A percentile compares a stretch with the other conserved stretches of the same genome.
Evolutionary conservation across 1,140 invertebrate genomes (phyloP).

Genomic region (Heliconius himera): DNA sequence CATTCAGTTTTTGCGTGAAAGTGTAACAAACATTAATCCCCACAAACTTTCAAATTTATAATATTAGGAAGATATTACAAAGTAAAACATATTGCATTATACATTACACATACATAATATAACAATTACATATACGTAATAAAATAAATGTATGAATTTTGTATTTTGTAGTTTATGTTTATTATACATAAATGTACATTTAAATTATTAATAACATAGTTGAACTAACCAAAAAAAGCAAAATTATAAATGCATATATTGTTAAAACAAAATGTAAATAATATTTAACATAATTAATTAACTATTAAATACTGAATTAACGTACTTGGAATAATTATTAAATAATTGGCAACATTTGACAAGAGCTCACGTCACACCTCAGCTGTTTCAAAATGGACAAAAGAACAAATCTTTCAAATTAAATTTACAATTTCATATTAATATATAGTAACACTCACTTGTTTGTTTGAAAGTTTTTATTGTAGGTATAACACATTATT

Average conservation of each 20-base stretch:
- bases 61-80: too few species aligned
- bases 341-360: neutral
- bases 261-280: neutral
- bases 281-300: neutral
- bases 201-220: neutral
- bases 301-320: neutral
- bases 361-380: neutral
- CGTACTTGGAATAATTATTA: neutral
- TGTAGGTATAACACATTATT: too few species aligned
- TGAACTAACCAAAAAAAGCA: too few species aligned
- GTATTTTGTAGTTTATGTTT: too few species aligned
- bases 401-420: neutral
- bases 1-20: too few species aligned
- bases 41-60: too few species aligned
- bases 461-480: too few species aligned
- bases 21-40: too few species aligned
- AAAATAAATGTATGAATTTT: too few species aligned
- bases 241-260: neutral
- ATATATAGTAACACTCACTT: neutral
- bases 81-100: too few species aligned
- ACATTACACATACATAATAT: too few species aligned
- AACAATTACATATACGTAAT: too few species aligned
- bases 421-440: neutral
- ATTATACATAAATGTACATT: neutral
- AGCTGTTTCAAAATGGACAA: neutral